Base-by-base conservation (phyloP, 1,140 invertebrate species). In the Neomicropteryx cornuta region DNA sequence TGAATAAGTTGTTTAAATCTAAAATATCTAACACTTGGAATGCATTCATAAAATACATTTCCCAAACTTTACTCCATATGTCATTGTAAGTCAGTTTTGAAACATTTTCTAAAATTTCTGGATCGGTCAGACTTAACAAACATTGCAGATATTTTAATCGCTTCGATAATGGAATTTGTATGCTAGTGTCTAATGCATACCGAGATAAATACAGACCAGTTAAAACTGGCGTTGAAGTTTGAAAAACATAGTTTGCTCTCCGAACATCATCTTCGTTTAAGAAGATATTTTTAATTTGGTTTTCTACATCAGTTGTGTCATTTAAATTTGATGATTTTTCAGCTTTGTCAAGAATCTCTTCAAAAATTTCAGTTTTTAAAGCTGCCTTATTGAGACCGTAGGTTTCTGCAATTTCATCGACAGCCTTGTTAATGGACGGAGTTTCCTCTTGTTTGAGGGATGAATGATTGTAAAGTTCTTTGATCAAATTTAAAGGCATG, bases 391-490 rank as follows among this genome's bases (percentile, higher is more conserved):
- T 43, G 11, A 47, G 33, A n/a, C 39, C 39, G 17, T 47, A 38
- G 18, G 36, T 42, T 10, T 51, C 36, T 8, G 57, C 58, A 17
- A 65, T 59, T 40, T 65, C 60, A 6, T 52, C 51, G 6, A 56
- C 54, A 13, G 62, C 39, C 4, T 49, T 46, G 35, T 64, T 63
- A 0, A 66, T 60, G 35, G 64, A 51, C 11, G 58, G 46, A 23
- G 29, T 38, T 32, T 62, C 61, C 20, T 50, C 49, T 5, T 45
- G 41, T 17, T 53, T 54, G 3, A 63, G 38, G 5, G 53, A 32
- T 30, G 62, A 52, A 19, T 62, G 59, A 40, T 63, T 53, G 33
- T 64, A 66, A 0, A 66, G 36, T 18, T 47, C 46, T 38, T 55
- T 43, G 17, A 66, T 61, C 0, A 66, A 43, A 29, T 55, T 52